A percentile compares a stretch with the other conserved stretches of the same genome.
Evolutionary conservation across 2,113 vertebrate species (phyloP).

Genomic region (Mus pahari): DNA sequence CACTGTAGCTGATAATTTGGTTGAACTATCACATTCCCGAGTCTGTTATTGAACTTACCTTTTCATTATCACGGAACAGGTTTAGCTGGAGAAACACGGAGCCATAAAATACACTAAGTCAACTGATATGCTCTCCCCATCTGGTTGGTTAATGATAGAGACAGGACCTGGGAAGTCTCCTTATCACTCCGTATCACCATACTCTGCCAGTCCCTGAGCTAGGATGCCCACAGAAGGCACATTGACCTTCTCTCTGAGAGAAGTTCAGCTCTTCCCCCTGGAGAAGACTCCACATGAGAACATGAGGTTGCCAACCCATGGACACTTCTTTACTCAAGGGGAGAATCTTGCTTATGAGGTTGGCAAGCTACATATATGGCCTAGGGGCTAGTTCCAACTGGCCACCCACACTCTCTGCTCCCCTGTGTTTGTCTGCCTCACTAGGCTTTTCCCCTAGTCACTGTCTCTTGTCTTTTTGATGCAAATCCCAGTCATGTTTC

Average conservation of each 20-base stretch:
- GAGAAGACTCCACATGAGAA: background rate
- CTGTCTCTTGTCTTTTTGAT: no score
- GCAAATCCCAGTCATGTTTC: background rate
- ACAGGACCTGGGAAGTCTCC: background rate
- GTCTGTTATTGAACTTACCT: background rate
- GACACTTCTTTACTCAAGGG: background rate
- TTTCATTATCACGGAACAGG: background rate
- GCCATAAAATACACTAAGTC: background rate
- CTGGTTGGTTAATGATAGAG: background rate
- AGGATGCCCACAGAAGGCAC: background rate
- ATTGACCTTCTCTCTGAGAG: no score
- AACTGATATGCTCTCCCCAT: conserved; percentile 1
- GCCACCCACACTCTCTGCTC: no score
- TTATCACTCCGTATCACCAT: background rate
- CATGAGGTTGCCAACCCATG: no score
- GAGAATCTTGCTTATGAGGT: background rate
- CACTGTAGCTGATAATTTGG: background rate
- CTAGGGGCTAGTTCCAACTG: background rate
- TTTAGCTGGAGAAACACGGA: background rate
- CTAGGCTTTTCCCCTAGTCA: background rate
- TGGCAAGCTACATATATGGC: background rate
- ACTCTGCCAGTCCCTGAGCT: background rate
- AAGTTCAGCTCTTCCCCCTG: background rate
- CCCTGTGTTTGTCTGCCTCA: background rate
- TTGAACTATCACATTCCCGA: background rate